Base-by-base conservation (phyloP, 2,797 vertebrate genomes). In the Acridotheres tristis region DNA sequence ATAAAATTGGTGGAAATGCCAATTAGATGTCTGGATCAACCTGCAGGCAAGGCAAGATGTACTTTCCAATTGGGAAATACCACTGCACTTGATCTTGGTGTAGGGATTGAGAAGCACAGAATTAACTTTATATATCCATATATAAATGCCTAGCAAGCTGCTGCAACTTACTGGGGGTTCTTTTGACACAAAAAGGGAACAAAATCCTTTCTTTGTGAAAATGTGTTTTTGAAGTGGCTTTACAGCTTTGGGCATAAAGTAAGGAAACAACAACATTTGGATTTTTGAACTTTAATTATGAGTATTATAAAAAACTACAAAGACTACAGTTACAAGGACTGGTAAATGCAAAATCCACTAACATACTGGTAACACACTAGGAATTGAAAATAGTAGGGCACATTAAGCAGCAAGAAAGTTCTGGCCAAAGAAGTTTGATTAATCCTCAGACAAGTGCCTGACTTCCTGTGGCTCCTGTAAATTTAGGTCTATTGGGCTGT, bases 51-150 rank as follows among this genome's bases (percentile, higher is more conserved):
- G 59, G 29, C n/a, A 65, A 79, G 69, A 30, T 53, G 45, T 3
- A 74, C 38, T n/a, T 87, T 36, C 38, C 40, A 36, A 79, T 43
- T 61, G 67, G 80, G 93, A 96, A 96, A 66, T 40, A 69, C 47
- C 34, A 43, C 22, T 69, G 38, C 13, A 34, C 51, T 90, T 76
- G 81, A 42, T 84, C 42, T 67, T 81, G 48, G n/a, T 47, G 63
- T 72, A 85, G 51, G 42, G 59, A 50, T 26, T 55, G 17, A 36
- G 58, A 43, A 50, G 43, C 32, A 25, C 20, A 10, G 83, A 94
- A 89, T 81, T 68, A 83, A 88, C 13, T 79, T 65, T 47, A 25
- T 23, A 25, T 13, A 22, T 55, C 42, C 12, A 13, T 36, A 10
- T 9, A 4, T 2, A 21, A 0, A 2, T 42, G 43, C 3, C 9